Evolutionary conservation across 2,888 invertebrate species (phyloP), one percentile per base, ranked within the genome.

Genomic region (Vannuccia rotundouncinata): DNA sequence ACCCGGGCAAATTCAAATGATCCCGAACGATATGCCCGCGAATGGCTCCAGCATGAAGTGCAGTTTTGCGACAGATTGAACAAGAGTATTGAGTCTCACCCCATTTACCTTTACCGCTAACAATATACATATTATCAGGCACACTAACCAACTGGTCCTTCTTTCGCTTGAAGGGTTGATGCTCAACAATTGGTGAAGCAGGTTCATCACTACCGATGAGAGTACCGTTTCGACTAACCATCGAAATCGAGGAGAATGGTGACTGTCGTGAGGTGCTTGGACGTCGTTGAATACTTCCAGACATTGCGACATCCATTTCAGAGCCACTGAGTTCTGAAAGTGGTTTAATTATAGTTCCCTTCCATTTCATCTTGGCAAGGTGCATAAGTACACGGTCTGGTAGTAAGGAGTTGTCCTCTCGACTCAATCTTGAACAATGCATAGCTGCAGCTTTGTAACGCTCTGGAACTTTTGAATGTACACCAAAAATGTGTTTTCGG

Each of bases 331-430:
- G 31, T 59, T 79, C 78, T 2, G 77, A 27, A 22, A 80, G 31
- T 28, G 80, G 80, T 27, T 80, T 78, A 2, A 80, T 80, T 0
- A 81, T 81, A 31, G 81, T 81, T n/a, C 81, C 81, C 30, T 81
- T 81, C 81, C 81, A 81, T 30, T 81, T 81, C 80, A 81, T 80
- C 60, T 81, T 81, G 1, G 81, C 45, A 17, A 81, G 76, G 17
- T 81, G 81, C 28, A 81, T 17, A 22, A 81, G 74, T n/a, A 81
- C 66, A 73, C 66, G 66, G 29, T 81, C 81, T 28, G 81, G 81
- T 22, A 81, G 74, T 17, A 81, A 45, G 29, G 80, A 74, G 25
- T 81, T 81, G 29, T 81, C 81, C 31, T 81, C 81, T 5, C 81
- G 10, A 59, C 81, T 81, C 27, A 81, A 75, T 29, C 81, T 29